These are phyloP conservation scores for Hipparchia sbordonii DNA, from an alignment of 2,888 invertebrate species.

Conservation along the genomic window DNA sequence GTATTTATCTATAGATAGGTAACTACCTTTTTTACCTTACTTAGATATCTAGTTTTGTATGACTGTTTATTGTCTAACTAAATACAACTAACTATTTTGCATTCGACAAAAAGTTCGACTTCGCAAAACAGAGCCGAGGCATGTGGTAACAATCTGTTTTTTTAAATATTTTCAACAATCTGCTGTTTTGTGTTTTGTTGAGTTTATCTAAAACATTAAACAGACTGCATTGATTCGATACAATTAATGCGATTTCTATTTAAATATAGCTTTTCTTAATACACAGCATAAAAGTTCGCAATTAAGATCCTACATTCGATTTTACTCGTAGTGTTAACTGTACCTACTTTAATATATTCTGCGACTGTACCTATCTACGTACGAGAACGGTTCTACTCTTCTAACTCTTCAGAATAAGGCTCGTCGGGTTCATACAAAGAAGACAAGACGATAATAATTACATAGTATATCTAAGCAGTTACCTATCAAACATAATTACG, in stretches of 20 bases:
- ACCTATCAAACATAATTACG: neutral
- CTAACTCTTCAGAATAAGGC: too few species aligned
- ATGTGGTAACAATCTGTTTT: conserved; percentile 36
- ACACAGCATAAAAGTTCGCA: neutral
- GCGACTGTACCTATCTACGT: too few species aligned
- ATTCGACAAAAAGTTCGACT: neutral
- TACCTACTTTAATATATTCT: too few species aligned
- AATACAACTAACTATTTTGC: neutral
- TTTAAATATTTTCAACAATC: conserved; percentile 33
- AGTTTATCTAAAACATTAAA: conserved; percentile 58
- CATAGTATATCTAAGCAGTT: too few species aligned
- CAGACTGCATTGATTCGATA: conserved; percentile 47
- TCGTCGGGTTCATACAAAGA: too few species aligned
- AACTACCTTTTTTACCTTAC: too few species aligned
- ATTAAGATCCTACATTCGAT: neutral
- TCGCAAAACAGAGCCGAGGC: conserved; percentile 25
- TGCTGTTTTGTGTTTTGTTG: conserved; percentile 41
- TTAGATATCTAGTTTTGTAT: conserved; percentile 11
- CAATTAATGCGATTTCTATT: conserved; percentile 57
- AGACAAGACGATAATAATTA: too few species aligned
- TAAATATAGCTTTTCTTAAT: conserved; percentile 49
- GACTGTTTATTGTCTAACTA: too few species aligned
- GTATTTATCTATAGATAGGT: too few species aligned
- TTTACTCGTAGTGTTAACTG: neutral
- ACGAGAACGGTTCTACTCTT: too few species aligned